Conservation (phyloP, 2,113 vertebrate genomes). For the Corapipo altera region DNA sequence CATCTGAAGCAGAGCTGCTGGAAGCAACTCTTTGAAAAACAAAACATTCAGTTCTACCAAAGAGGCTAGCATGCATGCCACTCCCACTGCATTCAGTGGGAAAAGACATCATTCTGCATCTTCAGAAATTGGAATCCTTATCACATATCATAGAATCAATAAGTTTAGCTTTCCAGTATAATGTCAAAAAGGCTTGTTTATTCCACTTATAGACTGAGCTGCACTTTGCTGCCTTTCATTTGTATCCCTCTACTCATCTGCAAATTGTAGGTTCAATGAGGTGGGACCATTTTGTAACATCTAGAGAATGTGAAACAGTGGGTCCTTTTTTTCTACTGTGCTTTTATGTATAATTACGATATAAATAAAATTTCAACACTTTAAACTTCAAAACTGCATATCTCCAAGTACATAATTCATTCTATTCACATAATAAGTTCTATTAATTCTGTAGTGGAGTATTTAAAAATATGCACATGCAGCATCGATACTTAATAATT, state of each 20-base stretch:
- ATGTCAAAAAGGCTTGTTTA: neutral
- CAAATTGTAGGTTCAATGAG: neutral
- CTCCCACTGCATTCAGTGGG: neutral
- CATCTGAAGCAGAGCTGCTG: neutral
- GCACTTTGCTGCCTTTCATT: neutral
- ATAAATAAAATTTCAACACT: neutral
- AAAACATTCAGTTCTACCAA: neutral
- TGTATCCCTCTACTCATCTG: neutral
- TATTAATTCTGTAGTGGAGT: neutral
- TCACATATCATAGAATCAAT: neutral
- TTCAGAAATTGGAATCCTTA: neutral
- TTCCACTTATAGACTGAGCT: neutral
- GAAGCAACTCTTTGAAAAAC: neutral
- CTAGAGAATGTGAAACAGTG: neutral
- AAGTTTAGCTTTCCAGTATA: neutral
- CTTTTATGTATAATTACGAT: neutral
- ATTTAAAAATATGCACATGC: neutral
- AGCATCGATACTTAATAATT: neutral
- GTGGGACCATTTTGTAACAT: neutral
- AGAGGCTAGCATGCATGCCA: neutral
- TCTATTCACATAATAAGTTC: neutral
- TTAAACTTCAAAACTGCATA: neutral
- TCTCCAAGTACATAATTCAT: neutral
- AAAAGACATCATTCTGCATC: neutral
- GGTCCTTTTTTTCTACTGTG: neutral